phyloP scores from a whole-genome alignment of 2,888 invertebrate species.

The Leucophora obtusa region DNA sequence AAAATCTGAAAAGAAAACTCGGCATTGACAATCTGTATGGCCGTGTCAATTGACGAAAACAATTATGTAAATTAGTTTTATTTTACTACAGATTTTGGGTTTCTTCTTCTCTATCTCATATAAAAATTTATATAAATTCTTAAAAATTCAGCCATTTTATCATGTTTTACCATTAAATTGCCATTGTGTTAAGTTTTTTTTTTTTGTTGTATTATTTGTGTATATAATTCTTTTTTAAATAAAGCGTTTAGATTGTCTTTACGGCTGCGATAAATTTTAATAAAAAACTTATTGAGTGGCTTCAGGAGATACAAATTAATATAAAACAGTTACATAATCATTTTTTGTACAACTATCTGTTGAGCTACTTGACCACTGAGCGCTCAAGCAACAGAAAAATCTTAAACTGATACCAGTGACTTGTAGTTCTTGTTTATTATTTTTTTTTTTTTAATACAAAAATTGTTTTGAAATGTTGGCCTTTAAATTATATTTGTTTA shows the following conservation, averaged over 20 bases:
- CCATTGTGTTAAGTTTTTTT: neutral
- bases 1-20: neutral
- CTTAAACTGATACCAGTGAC: too few relatives aligned
- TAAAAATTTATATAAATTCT: neutral
- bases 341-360: too few relatives aligned
- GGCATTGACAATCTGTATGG: neutral
- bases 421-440: too few relatives aligned
- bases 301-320: too few relatives aligned
- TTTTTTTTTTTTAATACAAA: too few relatives aligned
- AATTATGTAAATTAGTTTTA: conserved; percentile 60
- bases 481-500: too few relatives aligned
- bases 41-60: conserved; percentile 50
- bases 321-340: too few relatives aligned
- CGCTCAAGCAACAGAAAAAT: too few relatives aligned
- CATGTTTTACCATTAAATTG: conserved; percentile 43
- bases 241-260: neutral
- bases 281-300: too few relatives aligned
- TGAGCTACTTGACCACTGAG: too few relatives aligned
- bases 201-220: neutral
- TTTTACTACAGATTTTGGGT: conserved; percentile 46
- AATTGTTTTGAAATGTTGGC: too few relatives aligned
- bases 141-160: conserved; percentile 53
- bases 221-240: neutral
- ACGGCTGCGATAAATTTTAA: too few relatives aligned
- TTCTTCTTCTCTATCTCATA: conserved; percentile 4